A percentile compares a stretch with the other conserved stretches of the same genome.
Conservation (phyloP, 2,113 vertebrate genomes). For the Aldabrachelys gigantea region DNA sequence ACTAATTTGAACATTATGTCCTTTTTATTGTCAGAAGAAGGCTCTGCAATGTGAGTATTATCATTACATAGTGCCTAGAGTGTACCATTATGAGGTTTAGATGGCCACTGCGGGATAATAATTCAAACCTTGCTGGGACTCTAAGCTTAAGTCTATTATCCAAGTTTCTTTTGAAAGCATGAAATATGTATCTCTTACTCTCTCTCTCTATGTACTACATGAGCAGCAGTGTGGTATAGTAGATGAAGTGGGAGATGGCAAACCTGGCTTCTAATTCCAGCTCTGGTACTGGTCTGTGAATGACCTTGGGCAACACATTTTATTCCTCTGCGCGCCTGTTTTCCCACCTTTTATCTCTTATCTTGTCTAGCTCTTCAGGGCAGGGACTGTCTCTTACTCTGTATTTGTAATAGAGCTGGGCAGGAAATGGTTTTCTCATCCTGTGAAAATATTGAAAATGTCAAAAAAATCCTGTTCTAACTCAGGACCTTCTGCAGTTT, state of each 20-base stretch:
- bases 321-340: fast-evolving
- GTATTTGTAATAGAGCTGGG: neutral
- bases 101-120: constrained; percentile 55
- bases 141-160: neutral
- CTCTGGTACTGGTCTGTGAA: fast-evolving
- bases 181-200: neutral
- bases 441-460: neutral
- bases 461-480: neutral
- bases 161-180: neutral
- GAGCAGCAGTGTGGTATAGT: neutral
- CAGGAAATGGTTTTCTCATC: neutral
- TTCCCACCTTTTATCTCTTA: neutral
- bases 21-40: constrained; percentile 58
- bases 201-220: fast-evolving
- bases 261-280: fast-evolving
- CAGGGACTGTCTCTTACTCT: fast-evolving
- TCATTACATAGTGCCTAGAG: constrained; percentile 21
- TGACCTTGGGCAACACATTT: neutral
- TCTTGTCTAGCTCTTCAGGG: neutral
- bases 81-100: constrained; percentile 39
- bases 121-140: constrained; percentile 34
- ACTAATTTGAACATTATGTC: constrained; percentile 59
- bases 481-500: neutral
- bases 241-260: neutral
- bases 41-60: constrained; percentile 31